Percentiles rank a stretch among this genome's conserved stretches.
These are phyloP conservation scores for cattle (Bos taurus) DNA, from an alignment of 2,113 vertebrate genomes.

Conservation along the genomic window DNA sequence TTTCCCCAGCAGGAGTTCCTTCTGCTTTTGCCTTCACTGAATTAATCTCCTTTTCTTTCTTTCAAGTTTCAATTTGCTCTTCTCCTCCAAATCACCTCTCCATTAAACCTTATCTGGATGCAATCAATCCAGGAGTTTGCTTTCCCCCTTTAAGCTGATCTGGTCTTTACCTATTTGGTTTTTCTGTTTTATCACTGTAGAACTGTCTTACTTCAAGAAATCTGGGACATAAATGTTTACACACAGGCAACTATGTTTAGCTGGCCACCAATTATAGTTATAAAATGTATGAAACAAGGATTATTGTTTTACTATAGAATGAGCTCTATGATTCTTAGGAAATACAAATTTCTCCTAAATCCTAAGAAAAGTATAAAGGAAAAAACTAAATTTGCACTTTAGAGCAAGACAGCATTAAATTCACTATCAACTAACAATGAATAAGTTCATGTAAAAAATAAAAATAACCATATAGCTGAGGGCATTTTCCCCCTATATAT, in stretches of 20 bases:
- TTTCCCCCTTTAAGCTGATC: not conserved
- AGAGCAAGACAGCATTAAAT: not conserved
- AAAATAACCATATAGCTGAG: not conserved
- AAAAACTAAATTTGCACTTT: constrained; percentile 4
- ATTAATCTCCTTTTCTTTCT: not conserved
- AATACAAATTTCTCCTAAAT: not conserved
- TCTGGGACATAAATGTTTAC: not conserved
- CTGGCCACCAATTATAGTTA: not conserved
- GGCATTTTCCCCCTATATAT: not conserved
- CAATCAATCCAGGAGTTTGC: not conserved
- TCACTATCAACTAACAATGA: not conserved
- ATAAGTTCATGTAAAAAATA: not conserved
- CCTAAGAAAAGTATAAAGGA: not conserved
- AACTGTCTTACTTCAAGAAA: not conserved
- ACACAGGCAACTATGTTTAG: not conserved
- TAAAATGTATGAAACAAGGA: constrained; percentile 4
- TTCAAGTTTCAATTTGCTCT: not conserved
- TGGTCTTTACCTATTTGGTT: not conserved
- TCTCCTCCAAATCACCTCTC: not conserved
- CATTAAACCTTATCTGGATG: not conserved
- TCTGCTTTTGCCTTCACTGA: not conserved
- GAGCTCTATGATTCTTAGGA: not conserved
- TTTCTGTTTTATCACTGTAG: not conserved
- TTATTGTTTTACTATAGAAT: not conserved
- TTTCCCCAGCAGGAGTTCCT: not conserved